Evolutionary conservation across 2,113 vertebrate species (phyloP).

Genomic region (Ornithorhynchus anatinus): DNA sequence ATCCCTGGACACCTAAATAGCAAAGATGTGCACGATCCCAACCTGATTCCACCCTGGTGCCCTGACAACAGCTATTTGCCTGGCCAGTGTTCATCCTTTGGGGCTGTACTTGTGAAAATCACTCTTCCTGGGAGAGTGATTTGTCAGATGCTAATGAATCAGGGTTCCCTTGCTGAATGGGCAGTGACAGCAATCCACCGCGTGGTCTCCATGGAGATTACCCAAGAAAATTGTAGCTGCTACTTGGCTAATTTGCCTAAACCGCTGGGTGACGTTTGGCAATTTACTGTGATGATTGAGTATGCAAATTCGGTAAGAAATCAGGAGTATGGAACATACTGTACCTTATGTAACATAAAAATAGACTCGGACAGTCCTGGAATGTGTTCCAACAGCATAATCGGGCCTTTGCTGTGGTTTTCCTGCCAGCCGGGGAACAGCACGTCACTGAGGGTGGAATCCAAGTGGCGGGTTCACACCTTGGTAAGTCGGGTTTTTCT

Average conservation of each 20-base stretch:
- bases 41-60: no score
- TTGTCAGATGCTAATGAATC: background rate
- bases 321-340: conserved; percentile 21
- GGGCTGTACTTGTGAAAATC: background rate
- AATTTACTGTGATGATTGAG: background rate
- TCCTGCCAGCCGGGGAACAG: conserved; percentile 45
- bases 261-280: background rate
- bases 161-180: background rate
- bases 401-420: conserved; percentile 54
- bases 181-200: background rate
- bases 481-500: conserved; percentile 42
- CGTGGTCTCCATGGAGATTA: background rate
- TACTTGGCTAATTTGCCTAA: background rate
- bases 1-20: no score
- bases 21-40: no score
- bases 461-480: conserved; percentile 50
- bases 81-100: background rate
- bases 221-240: background rate
- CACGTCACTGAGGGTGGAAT: conserved; percentile 22
- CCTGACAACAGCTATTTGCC: no score
- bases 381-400: conserved; percentile 38
- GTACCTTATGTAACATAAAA: conserved; percentile 61
- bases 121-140: background rate
- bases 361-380: conserved; percentile 42
- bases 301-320: background rate